These are phyloP conservation scores for Remorina albescens DNA, from an alignment of 2,797 vertebrate genomes.

Conservation along the genomic window DNA sequence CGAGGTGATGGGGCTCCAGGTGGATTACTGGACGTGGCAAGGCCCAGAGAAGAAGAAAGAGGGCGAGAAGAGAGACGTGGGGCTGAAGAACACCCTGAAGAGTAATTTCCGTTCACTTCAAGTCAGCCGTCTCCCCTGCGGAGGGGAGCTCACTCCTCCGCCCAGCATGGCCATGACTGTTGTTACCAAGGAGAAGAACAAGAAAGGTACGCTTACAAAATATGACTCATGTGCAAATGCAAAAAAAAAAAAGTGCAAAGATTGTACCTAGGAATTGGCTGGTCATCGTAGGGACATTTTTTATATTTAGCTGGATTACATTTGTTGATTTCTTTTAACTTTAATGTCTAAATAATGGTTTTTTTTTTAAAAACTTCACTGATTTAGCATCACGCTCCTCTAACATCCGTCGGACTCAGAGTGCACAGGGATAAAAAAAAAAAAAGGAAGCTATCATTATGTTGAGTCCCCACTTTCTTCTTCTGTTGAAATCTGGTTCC, in stretches of 20 bases:
- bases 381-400: background rate
- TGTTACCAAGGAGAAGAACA: conserved; percentile 89
- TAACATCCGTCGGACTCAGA: too few relatives aligned
- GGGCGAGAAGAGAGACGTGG: conserved; percentile 85
- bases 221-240: background rate
- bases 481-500: background rate
- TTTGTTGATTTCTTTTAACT: background rate
- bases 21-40: conserved; percentile 88
- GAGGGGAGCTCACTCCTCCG: conserved; percentile 82
- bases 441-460: background rate
- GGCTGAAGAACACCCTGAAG: conserved; percentile 87
- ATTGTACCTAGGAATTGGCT: background rate
- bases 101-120: conserved; percentile 89
- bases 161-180: conserved; percentile 89
- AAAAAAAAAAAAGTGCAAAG: background rate
- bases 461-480: background rate
- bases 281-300: background rate
- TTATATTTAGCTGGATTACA: background rate
- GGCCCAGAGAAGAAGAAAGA: conserved; percentile 85
- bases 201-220: conserved; percentile 80
- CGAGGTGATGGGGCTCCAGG: conserved; percentile 88
- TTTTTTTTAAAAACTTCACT: background rate
- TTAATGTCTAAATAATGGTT: too few relatives aligned
- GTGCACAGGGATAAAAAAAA: too few relatives aligned
- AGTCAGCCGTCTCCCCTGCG: conserved; percentile 85